Evolutionary conservation across 2,888 invertebrate genomes (phyloP).

Genomic region (Erpobdella octoculata): DNA sequence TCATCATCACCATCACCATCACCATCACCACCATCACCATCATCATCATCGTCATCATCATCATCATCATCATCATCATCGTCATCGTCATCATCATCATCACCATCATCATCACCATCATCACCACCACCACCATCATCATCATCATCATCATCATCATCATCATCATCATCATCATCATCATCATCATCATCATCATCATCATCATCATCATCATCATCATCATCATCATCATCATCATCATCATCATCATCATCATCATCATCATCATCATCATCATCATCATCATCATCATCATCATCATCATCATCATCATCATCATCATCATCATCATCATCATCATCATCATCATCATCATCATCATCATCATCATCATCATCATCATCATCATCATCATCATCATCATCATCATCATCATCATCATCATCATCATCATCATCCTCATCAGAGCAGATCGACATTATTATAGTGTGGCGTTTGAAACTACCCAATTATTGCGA

Average conservation of each 20-base stretch:
- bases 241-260: conserved; percentile 28
- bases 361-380: background rate
- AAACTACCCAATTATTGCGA: too few species aligned
- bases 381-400: background rate
- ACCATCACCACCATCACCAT: background rate
- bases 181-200: conserved; percentile 21
- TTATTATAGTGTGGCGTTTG: too few species aligned
- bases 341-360: background rate
- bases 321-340: background rate
- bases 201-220: conserved; percentile 27
- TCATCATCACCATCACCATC: too few species aligned
- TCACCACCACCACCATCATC: too few species aligned
- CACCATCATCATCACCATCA: too few species aligned
- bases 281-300: background rate
- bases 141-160: conserved; percentile 22
- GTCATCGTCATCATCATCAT: background rate
- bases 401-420: background rate
- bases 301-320: conserved; percentile 34
- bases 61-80: background rate
- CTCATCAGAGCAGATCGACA: conserved; percentile 18
- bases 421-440: conserved; percentile 31
- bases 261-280: conserved; percentile 36
- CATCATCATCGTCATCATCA: background rate
- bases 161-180: conserved; percentile 22
- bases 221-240: conserved; percentile 31